Base-by-base conservation (phyloP, 2,113 vertebrate genomes). In the Mungos mungo region DNA sequence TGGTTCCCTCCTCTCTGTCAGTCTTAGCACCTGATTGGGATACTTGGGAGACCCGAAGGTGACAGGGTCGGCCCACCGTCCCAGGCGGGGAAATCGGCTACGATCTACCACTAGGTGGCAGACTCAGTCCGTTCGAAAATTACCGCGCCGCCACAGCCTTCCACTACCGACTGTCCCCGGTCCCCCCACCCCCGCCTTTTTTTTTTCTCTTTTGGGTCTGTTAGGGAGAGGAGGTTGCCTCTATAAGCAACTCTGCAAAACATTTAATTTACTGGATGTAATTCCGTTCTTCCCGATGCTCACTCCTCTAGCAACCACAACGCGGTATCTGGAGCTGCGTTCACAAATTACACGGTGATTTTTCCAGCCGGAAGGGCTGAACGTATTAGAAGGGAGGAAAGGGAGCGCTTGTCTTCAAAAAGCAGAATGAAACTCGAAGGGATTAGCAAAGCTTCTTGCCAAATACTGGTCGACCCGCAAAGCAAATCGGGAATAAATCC, bases 181-280 rank as follows among this genome's bases (percentile, higher is more conserved):
- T 5, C 63, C 69, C 71, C 13, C 13, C 52, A 69, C 27, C 31
- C 41, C 76, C 27, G 19, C 41, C 29, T 35, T 94, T 97, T 97
- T 93, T 86, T 72, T 74, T 69, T 79, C 27, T 41, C 47, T n/a
- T 63, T 94, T 96, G 50, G 3, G 33, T 81, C 96, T 88, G 83
- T 84, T 96, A 71, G 45, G n/a, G 52, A 71, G 41, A 74, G 89
- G 38, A 69, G 63, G 45, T 41, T 92, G 80, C 90, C 97, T 98
- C 95, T 90, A 96, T 84, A 96, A 96, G 88, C 96, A 94, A 98
- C 98, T 94, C 98, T 98, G 97, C 97, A 98, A 98, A 98, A 98
- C 97, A 97, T 96, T 89, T 98, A 98, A 98, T 98, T 98, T 96
- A 82, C 96, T 96, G 96, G 93, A 84, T 97, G 96, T 93, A 97